Base-by-base conservation (phyloP, 2,797 vertebrate genomes). In the Macrochelys suwanniensis region DNA sequence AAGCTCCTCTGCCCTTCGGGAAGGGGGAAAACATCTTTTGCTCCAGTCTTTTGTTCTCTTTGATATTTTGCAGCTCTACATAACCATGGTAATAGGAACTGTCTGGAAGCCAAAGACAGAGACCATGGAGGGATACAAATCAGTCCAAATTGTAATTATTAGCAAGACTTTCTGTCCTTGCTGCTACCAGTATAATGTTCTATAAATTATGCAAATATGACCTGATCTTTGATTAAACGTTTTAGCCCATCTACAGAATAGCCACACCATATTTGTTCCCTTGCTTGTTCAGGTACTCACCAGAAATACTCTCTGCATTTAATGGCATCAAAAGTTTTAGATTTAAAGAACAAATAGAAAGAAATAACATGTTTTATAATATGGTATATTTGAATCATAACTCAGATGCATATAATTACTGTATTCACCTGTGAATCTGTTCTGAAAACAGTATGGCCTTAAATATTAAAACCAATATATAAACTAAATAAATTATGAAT, bases 401-500 rank as follows among this genome's bases (percentile, higher is more conserved):
- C 31, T 89, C 15, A 95, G 87, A 85, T 74, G 0, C 85, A 47
- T 80, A 71, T 77, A 26, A 31, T 37, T 84, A 57, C 10, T 31
- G 3, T 47, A 31, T 84, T 96, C 42, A 87, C 26, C 47, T 80
- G 15, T 49, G 42, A 94, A 93, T 68, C 37, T 23, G 57, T 50
- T 76, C 86, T 84, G 68, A 8, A 89, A 93, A 91, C 78, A 88
- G 1, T 57, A 59, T 49, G 15, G 51, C 82, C 78, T 90, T 85
- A 85, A 90, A 77, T 85, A 87, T 50, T 80, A 83, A 71, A 88
- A 42, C 31, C 50, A 95, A 11, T 83, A 78, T 25, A 33, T 71
- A 86, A 80, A 26, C 6, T 94, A 78, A 96, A 89, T 93, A 89
- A 96, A 83, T 86, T 93, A 94, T 25, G n/a, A 92, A 88, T 81